Evolutionary conservation across 2,888 invertebrate species (phyloP).

Genomic region (Flexamia atlantica): DNA sequence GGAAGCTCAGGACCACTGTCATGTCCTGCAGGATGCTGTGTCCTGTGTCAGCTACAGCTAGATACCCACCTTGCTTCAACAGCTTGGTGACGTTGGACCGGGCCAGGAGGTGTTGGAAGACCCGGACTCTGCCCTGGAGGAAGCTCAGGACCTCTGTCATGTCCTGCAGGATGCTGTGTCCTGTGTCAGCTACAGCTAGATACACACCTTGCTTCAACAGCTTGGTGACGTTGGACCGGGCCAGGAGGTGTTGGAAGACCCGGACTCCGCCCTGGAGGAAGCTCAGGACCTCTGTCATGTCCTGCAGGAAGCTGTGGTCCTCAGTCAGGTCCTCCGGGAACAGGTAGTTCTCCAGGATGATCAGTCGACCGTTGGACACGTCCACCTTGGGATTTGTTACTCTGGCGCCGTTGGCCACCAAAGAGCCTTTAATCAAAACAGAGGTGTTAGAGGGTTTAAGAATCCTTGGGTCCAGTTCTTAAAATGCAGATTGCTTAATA

Average conservation of each 20-base stretch:
- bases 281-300: slow-evolving; percentile 77
- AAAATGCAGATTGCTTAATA: too few relatives aligned
- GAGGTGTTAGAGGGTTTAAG: background rate
- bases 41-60: too few relatives aligned
- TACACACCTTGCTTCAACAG: slow-evolving; percentile 78
- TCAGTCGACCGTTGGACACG: slow-evolving; percentile 74
- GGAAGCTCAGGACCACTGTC: too few relatives aligned
- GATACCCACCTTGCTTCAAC: too few relatives aligned
- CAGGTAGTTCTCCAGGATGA: slow-evolving; percentile 75
- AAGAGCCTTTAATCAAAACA: slow-evolving; percentile 67
- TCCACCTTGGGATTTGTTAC: slow-evolving; percentile 74
- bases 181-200: too few relatives aligned
- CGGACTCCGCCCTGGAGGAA: slow-evolving; percentile 81
- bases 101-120: too few relatives aligned
- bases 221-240: slow-evolving; percentile 80
- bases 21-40: too few relatives aligned
- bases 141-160: too few relatives aligned
- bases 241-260: slow-evolving; percentile 81
- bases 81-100: too few relatives aligned
- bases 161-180: too few relatives aligned
- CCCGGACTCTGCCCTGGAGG: too few relatives aligned
- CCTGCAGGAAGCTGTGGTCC: slow-evolving; percentile 73
- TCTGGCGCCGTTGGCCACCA: slow-evolving; percentile 75
- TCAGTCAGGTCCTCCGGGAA: slow-evolving; percentile 73
- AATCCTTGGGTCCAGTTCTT: too few relatives aligned